phyloP scores from a whole-genome alignment of 2,888 invertebrate species.

The Thysanoteuthis rhombus region DNA sequence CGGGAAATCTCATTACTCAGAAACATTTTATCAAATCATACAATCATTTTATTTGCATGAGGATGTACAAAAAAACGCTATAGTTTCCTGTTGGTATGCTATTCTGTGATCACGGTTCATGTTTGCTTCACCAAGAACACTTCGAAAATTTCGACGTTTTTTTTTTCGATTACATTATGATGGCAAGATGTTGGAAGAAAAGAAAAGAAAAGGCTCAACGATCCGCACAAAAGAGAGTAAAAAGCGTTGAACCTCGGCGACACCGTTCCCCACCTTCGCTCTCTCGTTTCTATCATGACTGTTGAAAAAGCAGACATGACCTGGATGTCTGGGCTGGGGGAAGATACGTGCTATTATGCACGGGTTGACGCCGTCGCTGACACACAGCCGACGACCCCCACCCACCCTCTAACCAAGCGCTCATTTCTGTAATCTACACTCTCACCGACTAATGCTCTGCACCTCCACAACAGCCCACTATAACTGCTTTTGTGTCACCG shows the following conservation, averaged over 20 bases:
- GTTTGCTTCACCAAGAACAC: too few relatives aligned
- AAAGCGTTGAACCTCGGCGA: not conserved
- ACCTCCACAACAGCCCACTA: not conserved
- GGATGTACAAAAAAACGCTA: too few relatives aligned
- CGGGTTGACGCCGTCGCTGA: not conserved
- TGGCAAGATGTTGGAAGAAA: too few relatives aligned
- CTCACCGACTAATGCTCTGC: not conserved
- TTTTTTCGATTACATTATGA: too few relatives aligned
- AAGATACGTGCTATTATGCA: constrained; percentile 12
- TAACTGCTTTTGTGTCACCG: not conserved
- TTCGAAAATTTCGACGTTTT: too few relatives aligned
- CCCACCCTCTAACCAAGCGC: not conserved
- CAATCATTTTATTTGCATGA: too few relatives aligned
- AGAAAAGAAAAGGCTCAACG: too few relatives aligned
- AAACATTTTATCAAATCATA: too few relatives aligned
- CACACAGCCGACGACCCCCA: not conserved
- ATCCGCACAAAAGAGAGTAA: too few relatives aligned
- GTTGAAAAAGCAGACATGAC: not conserved
- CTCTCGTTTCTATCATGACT: not conserved
- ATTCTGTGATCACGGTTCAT: too few relatives aligned
- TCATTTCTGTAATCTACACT: not conserved
- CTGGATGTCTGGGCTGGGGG: not conserved
- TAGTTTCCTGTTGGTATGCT: too few relatives aligned
- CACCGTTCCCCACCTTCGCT: not conserved
- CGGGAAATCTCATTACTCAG: too few relatives aligned